phyloP scores from a whole-genome alignment of 2,888 invertebrate genomes.

The Brachyptera risi region DNA sequence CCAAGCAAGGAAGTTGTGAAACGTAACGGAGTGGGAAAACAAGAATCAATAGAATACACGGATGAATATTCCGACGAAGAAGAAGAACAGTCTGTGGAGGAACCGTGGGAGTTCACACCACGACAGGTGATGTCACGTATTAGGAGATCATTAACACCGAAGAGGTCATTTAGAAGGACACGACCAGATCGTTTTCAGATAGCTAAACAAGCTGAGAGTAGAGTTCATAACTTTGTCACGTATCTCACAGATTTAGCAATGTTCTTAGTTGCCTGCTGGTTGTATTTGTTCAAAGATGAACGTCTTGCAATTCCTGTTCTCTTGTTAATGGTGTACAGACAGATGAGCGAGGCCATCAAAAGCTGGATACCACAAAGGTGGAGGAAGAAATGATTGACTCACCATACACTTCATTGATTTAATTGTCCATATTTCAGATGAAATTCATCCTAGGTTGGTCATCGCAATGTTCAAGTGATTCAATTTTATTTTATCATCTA shows the following conservation, averaged over 20 bases:
- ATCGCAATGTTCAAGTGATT: no score
- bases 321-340: constrained; percentile 70
- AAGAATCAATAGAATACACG: neutral
- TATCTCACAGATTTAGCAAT: constrained; percentile 72
- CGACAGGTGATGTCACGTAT: constrained; percentile 9
- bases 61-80: neutral
- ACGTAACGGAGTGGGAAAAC: neutral
- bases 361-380: constrained; percentile 10
- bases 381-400: constrained; percentile 4
- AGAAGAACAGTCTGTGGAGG: neutral
- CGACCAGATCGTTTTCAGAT: constrained; percentile 37
- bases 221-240: constrained; percentile 64
- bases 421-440: no score
- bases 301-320: constrained; percentile 75
- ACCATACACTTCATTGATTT: no score
- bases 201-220: constrained; percentile 57
- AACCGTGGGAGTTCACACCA: constrained; percentile 11
- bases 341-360: constrained; percentile 61
- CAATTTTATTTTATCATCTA: no score
- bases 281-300: constrained; percentile 77
- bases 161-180: neutral
- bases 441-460: no score
- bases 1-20: neutral
- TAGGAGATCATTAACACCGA: neutral
- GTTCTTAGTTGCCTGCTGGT: constrained; percentile 71